Base-by-base conservation (phyloP, 2,113 vertebrate genomes). In the Ciconia boyciana region DNA sequence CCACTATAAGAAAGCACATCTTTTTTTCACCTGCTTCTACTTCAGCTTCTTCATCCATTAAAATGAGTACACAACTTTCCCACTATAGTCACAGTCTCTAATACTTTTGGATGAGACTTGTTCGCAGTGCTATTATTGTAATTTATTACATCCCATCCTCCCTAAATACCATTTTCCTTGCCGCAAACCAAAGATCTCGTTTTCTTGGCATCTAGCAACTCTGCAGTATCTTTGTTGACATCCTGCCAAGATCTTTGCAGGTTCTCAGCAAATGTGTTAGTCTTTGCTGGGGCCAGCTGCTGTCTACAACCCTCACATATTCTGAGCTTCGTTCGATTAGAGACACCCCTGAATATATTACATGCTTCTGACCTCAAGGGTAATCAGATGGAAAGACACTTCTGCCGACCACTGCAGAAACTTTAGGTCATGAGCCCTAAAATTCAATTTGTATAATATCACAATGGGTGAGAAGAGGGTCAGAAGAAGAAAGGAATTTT, bases 251-350 rank as follows among this genome's bases (percentile, higher is more conserved):
- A 95, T 91, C 94, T 93, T 97, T 85, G 72, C 95, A 97, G 97
- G 93, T 97, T 97, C 95, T 97, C 95, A 97, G 91, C 89, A 97
- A 96, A 96, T 96, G 95, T 97, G 95, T 90, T 93, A 96, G 81
- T 91, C 84, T 96, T 94, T 95, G 82, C 91, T 94, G 91, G 91
- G 97, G 84, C 94, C 94, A 97, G 96, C 87, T 97, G 97, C 95
- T 95, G 87, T 97, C 97, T 97, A 88, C 95, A 97, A 69, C 91
- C 51, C 93, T 95, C 84, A 43, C 87, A 86, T 68, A 94, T 62
- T 95, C 94, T 66, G 87, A 81, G 91, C 58, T 93, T 83, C 4
- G 13, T 86, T 97, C 22, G 1, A 96, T 97, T 94, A 96, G 96
- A 96, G 95, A 93, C 89, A 83, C 93, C 95, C 68, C 75, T 60